phyloP scores from a whole-genome alignment of 2,888 invertebrate genomes.

The Drosophila anceps region DNA sequence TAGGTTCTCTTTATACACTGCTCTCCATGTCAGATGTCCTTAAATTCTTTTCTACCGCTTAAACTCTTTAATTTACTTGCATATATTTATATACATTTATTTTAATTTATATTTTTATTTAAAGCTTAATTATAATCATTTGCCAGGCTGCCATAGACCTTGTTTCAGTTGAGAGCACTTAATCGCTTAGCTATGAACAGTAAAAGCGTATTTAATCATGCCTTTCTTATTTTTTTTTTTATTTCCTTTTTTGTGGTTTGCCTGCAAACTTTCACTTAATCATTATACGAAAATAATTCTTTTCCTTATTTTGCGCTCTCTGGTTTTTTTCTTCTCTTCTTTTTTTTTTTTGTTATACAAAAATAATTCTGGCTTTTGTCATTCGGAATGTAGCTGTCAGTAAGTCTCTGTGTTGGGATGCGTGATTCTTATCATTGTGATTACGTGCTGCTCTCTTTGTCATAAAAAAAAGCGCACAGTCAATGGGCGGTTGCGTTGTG shows the following conservation, averaged over 20 bases:
- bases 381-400: constrained; percentile 40
- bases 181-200: neutral
- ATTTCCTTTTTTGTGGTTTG: constrained; percentile 3
- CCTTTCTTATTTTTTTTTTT: neutral
- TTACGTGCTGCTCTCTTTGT: constrained; percentile 71
- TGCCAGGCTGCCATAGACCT: neutral
- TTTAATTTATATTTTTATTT: neutral
- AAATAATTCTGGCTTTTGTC: constrained; percentile 55
- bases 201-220: constrained; percentile 23
- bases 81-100: neutral
- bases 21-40: neutral
- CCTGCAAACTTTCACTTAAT: constrained; percentile 59
- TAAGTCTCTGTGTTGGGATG: constrained; percentile 53
- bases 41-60: too few species aligned
- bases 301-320: neutral
- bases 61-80: neutral
- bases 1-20: too few species aligned
- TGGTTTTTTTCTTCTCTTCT: neutral
- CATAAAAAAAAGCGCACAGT: constrained; percentile 60
- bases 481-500: constrained; percentile 25
- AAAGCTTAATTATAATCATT: neutral
- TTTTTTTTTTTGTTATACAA: constrained; percentile 33
- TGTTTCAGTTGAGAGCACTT: neutral
- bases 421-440: constrained; percentile 78
- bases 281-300: constrained; percentile 50